A percentile compares a stretch with the other conserved stretches of the same genome.
These are phyloP conservation scores for Poecilia picta DNA, from an alignment of 2,797 vertebrate genomes.

Conservation along the genomic window DNA sequence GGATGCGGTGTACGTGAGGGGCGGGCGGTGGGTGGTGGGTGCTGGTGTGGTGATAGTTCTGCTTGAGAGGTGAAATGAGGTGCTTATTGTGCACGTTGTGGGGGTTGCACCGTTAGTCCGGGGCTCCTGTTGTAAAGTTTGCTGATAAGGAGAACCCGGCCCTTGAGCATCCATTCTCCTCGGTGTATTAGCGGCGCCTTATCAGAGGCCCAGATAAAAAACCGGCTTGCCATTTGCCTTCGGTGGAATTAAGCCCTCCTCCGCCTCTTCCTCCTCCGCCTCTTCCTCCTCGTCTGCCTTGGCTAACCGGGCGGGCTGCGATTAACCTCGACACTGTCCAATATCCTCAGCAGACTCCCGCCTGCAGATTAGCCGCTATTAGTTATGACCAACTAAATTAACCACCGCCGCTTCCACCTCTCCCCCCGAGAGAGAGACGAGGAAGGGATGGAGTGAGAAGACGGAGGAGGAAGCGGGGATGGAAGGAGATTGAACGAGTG, in stretches of 20 bases:
- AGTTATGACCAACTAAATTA: slow-evolving; percentile 99
- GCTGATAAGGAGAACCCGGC: slow-evolving; percentile 99
- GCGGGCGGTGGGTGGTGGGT: slow-evolving; percentile 60
- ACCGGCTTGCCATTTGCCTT: slow-evolving; percentile 99
- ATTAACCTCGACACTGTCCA: slow-evolving; percentile 99
- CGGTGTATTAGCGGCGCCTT: slow-evolving; percentile 99
- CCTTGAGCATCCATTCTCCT: slow-evolving; percentile 99
- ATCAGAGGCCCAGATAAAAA: slow-evolving; percentile 98
- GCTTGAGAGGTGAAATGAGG: slow-evolving; percentile 99
- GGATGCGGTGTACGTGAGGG: slow-evolving; percentile 57
- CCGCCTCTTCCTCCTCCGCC: slow-evolving; percentile 66
- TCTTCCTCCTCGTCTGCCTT: slow-evolving; percentile 97
- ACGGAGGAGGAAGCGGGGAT: slow-evolving; percentile 22
- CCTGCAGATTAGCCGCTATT: slow-evolving; percentile 99
- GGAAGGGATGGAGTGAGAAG: slow-evolving; percentile 32
- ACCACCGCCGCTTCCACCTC: slow-evolving; percentile 86
- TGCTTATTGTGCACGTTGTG: slow-evolving; percentile 97
- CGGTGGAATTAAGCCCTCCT: slow-evolving; percentile 99
- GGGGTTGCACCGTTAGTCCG: slow-evolving; percentile 93
- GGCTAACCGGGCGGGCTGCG: slow-evolving; percentile 98
- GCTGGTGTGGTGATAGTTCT: slow-evolving; percentile 96
- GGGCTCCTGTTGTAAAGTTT: slow-evolving; percentile 99
- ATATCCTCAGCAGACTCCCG: slow-evolving; percentile 99
- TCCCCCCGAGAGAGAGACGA: slow-evolving; percentile 35
- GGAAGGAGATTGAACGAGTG: slow-evolving; percentile 71